These are phyloP conservation scores for Escarpia spicata DNA, from an alignment of 2,888 invertebrate genomes.

Conservation along the genomic window DNA sequence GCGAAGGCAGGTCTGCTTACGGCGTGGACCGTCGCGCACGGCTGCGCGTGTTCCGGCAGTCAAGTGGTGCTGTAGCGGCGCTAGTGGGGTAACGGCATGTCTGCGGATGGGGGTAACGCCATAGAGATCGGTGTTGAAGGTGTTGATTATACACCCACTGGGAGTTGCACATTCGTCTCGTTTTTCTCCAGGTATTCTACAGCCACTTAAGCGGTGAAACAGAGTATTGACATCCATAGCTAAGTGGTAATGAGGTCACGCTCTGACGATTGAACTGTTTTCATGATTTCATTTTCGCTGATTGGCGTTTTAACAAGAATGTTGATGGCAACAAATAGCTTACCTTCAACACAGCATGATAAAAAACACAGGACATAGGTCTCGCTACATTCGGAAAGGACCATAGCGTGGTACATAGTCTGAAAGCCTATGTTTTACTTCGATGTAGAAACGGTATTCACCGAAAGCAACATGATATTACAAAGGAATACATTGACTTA, in stretches of 20 bases:
- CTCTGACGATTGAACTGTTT: background rate
- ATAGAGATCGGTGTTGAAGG: background rate
- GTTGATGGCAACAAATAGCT: background rate
- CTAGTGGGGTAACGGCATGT: background rate
- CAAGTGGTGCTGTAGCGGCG: background rate
- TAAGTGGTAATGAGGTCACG: background rate
- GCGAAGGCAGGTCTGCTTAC: background rate
- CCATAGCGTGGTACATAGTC: too few relatives aligned
- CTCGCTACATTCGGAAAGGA: too few relatives aligned
- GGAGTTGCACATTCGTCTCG: too few relatives aligned
- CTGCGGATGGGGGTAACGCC: background rate
- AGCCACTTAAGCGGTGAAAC: background rate
- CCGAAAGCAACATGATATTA: too few relatives aligned
- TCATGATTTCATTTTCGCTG: background rate
- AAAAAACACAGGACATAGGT: background rate
- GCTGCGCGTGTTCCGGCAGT: background rate
- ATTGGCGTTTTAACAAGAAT: background rate
- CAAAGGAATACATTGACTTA: too few relatives aligned
- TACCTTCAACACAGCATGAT: background rate
- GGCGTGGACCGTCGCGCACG: background rate
- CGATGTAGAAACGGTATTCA: too few relatives aligned
- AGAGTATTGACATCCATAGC: background rate
- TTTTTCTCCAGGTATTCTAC: too few relatives aligned
- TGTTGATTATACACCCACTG: background rate
- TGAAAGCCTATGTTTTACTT: too few relatives aligned